Base-by-base conservation (phyloP, 2,113 vertebrate species). In the Dromaius novaehollandiae region DNA sequence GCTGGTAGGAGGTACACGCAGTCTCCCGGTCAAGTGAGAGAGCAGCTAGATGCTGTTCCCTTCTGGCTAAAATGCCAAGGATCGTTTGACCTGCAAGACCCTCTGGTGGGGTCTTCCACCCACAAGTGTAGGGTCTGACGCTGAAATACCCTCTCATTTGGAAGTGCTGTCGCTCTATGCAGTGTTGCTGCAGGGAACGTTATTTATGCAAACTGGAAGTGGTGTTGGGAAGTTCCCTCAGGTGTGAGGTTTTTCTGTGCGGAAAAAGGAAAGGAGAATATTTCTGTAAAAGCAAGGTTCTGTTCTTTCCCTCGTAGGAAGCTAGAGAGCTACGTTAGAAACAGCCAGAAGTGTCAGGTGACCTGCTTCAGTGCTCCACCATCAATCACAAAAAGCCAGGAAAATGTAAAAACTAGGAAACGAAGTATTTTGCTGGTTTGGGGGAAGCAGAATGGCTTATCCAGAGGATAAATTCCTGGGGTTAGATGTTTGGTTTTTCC, bases 1-100 rank as follows among this genome's bases (percentile, higher is more conserved):
- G 83, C n/a, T 84, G 6, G 13, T 12, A 21, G 74, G 28, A 44
- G 28, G 53, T n/a, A 22, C 3, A 0, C 1, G 0, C 3, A 5
- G 0, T 28, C 16, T 93, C 82, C 80, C 64, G 44, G 24, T 11
- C 6, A 32, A 53, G 18, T 14, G 44, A 20, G 65, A 68, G 30
- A 70, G 44, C 68, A 22, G 21, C 20, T 46, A 9, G 82, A 48
- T 70, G 50, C 20, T 28, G 0, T 28, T 82, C 63, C 44, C 2
- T 82, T 93, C 82, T 81, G 71, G 74, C 48, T 18, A 11, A 82
- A 96, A 75, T 26, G n/a, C 68, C 7, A 3, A 12, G 17, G 61
- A 10, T 38, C 9, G 2, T 76, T 73, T 21, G 66, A 86, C 38
- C 82, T 88, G 50, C 32, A 24, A 61, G 21, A 18, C 55, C 82